Conservation (phyloP, 2,888 invertebrate species). For the Trilocha varians region DNA sequence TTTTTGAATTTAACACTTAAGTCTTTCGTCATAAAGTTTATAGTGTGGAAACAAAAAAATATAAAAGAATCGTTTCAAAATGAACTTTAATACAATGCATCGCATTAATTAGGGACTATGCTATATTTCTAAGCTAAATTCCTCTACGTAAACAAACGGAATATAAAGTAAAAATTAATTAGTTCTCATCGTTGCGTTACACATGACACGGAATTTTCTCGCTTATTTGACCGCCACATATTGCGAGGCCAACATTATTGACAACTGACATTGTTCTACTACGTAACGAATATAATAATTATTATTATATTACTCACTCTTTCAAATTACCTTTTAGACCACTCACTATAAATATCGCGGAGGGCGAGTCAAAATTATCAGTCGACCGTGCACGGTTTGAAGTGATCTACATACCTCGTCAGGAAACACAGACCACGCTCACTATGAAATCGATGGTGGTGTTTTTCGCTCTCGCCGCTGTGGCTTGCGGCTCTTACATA, state of each 20-base stretch:
- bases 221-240: conserved; percentile 45
- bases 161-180: conserved; percentile 10
- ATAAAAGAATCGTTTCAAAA: neutral
- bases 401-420: conserved; percentile 51
- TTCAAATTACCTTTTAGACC: conserved; percentile 55
- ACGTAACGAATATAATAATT: conserved; percentile 16
- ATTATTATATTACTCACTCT: conserved; percentile 21
- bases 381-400: conserved; percentile 47
- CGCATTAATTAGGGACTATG: neutral
- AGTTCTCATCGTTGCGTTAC: conserved; percentile 43
- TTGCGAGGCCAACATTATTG: conserved; percentile 59
- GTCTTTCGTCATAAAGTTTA: neutral
- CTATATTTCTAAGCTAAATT: neutral
- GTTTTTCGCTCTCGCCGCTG: conserved; percentile 75
- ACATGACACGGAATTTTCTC: conserved; percentile 58
- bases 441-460: conserved; percentile 69
- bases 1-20: neutral
- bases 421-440: conserved; percentile 39
- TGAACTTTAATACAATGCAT: neutral
- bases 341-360: conserved; percentile 57
- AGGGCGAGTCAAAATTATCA: conserved; percentile 36
- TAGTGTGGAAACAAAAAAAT: neutral
- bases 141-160: neutral
- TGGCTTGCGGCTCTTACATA: conserved; percentile 70
- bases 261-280: conserved; percentile 65